phyloP scores from a whole-genome alignment of 2,888 invertebrate species.

The Phyllotreta cruciferae region DNA sequence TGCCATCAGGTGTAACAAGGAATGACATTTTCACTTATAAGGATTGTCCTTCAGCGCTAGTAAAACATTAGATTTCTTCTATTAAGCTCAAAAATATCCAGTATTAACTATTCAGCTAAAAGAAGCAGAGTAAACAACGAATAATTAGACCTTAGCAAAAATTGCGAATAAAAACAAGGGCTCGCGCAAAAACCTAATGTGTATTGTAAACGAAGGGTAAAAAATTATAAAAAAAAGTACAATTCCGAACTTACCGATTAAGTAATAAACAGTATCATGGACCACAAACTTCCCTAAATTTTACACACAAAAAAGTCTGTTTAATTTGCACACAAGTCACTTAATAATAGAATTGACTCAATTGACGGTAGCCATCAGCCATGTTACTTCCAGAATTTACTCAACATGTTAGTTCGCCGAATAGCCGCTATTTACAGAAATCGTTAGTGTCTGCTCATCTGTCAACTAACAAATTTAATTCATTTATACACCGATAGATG shows the following conservation, averaged over 20 bases:
- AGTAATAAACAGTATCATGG: conserved; percentile 40
- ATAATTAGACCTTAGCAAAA: conserved; percentile 1
- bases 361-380: conserved; percentile 42
- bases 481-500: too few species aligned
- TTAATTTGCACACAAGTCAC: conserved; percentile 34
- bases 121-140: conserved; percentile 2
- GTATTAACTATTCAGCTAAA: conserved; percentile 7
- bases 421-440: conserved; percentile 20
- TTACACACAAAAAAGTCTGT: conserved; percentile 34
- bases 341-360: conserved; percentile 36
- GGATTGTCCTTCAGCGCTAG: conserved; percentile 41
- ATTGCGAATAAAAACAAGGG: conserved; percentile 18
- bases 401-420: conserved; percentile 29
- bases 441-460: too few species aligned
- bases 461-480: too few species aligned
- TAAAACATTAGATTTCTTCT: conserved; percentile 4
- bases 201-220: conserved; percentile 16
- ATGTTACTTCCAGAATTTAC: conserved; percentile 34
- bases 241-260: conserved; percentile 37
- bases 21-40: conserved; percentile 42
- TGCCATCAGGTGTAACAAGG: conserved; percentile 26
- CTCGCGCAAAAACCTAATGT: conserved; percentile 16
- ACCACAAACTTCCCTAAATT: conserved; percentile 34
- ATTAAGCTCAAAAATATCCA: neutral
- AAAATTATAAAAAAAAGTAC: conserved; percentile 10